Base-by-base conservation (phyloP, 2,113 vertebrate genomes). In the Oenanthe oenanthe region DNA sequence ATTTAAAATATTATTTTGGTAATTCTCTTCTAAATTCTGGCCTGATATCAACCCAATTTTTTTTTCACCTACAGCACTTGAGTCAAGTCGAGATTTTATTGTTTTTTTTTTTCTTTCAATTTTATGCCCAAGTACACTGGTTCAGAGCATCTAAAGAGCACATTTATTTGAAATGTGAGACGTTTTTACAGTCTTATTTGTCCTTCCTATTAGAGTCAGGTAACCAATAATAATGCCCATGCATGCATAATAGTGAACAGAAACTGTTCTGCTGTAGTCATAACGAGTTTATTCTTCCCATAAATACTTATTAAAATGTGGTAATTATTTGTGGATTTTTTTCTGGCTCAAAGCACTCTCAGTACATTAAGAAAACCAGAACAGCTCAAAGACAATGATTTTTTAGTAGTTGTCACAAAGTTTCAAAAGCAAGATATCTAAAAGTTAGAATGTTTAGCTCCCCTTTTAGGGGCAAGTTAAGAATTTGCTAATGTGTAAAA, bases 331-430 rank as follows among this genome's bases (percentile, higher is more conserved):
- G 12, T 57, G 6, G 42, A 2, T 10, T 34, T 85, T 62, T 24
- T 85, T 26, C 63, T 84, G n/a, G 12, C 57, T 89, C 40, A 25
- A 28, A 51, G 43, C 22, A 54, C 22, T 58, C 74, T 58, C 13
- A 76, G 36, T 19, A 53, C 10, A 11, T 73, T 34, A 71, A 13
- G 9, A 63, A 72, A 89, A n/a, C 4, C 18, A 68, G 28, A 90
- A 40, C n/a, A 68, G 32, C 31, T n/a, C 28, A 36, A 73, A 80
- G 54, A 73, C 40, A 34, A 38, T 24, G 17, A 60, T 34, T 54
- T 53, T 47, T 47, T 47, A 47, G 40, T 42, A 42, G 40, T 38
- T 43, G 29, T 9, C 28, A 21, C 0, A 0, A 15, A 54, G 13
- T 47, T 91, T 86, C 51, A 57, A 38, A 56, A 22, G 5, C 40